These are phyloP conservation scores for Scaeva pyrastri DNA, from an alignment of 2,888 invertebrate genomes.

Conservation along the genomic window DNA sequence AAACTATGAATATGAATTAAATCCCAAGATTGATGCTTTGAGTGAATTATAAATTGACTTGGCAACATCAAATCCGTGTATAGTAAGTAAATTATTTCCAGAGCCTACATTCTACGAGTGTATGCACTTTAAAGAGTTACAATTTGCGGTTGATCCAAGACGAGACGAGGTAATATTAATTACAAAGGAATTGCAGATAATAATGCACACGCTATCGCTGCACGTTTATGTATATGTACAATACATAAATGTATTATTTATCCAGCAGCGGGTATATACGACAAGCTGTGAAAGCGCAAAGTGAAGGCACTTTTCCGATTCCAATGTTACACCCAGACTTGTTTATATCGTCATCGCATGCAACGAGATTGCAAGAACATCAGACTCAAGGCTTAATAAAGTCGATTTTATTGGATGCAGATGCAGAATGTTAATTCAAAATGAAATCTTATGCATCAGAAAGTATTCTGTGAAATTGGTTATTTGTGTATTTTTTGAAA, in stretches of 20 bases:
- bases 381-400: neutral
- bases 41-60: conserved; percentile 61
- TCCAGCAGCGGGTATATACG: neutral
- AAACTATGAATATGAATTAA: conserved; percentile 23
- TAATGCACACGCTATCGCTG: conserved; percentile 16
- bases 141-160: conserved; percentile 18
- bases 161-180: conserved; percentile 19
- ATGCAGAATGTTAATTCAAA: neutral
- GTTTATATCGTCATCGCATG: neutral
- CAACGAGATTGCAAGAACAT: neutral
- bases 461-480: conserved; percentile 6
- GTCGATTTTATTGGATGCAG: neutral
- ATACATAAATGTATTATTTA: conserved; percentile 19
- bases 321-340: neutral
- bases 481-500: neutral
- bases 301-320: conserved; percentile 10
- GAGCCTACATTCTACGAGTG: neutral
- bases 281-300: conserved; percentile 29
- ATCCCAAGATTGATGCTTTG: conserved; percentile 37
- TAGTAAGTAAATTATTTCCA: neutral
- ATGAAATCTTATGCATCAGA: conserved; percentile 1
- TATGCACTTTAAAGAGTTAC: conserved; percentile 13
- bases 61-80: conserved; percentile 11
- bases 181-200: conserved; percentile 15
- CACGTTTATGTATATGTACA: no score